Evolutionary conservation across 2,113 vertebrate species (phyloP).

Genomic region (Lontra canadensis): DNA sequence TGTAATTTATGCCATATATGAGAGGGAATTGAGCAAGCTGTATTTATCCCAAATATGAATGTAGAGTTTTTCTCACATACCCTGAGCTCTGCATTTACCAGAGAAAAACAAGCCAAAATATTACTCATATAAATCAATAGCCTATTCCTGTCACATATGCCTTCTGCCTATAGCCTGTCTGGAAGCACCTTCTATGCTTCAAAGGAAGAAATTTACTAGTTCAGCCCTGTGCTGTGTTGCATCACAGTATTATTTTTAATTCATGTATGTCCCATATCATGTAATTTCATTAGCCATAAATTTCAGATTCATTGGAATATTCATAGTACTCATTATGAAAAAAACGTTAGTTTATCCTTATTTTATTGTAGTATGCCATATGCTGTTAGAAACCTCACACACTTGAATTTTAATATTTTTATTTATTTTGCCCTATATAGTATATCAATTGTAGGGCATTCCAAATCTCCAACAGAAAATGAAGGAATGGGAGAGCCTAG

Average conservation of each 20-base stretch:
- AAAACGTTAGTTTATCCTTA: not conserved
- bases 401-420: conserved; percentile 23
- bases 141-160: not conserved
- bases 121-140: not conserved
- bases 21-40: not conserved
- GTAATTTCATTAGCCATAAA: not conserved
- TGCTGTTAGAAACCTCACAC: not conserved
- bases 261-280: not conserved
- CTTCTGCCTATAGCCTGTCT: not conserved
- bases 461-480: not conserved
- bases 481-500: not conserved
- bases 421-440: not conserved
- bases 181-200: not conserved
- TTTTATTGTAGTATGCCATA: not conserved
- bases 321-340: not conserved
- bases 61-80: not conserved
- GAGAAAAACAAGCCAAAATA: not conserved
- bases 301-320: conserved; percentile 27
- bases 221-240: not conserved
- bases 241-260: not conserved
- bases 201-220: not conserved
- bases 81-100: not conserved
- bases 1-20: not conserved
- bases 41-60: not conserved
- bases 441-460: not conserved